Percentiles rank a stretch among this genome's conserved stretches.
Conservation (phyloP, 1,140 invertebrate species). For the Littorina saxatilis region DNA sequence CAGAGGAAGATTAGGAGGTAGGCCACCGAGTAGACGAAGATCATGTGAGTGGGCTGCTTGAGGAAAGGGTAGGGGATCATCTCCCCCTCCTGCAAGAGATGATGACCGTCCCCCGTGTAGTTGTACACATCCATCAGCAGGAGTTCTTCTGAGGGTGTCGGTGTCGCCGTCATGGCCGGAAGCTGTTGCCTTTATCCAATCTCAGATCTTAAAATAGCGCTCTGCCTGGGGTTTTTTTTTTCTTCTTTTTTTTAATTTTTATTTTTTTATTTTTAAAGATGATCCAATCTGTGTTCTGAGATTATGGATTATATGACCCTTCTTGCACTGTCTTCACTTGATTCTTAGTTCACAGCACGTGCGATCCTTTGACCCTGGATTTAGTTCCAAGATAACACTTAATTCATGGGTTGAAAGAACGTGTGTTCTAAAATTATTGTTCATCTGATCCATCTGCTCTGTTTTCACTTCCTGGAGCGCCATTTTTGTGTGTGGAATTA, state of each 20-base stretch:
- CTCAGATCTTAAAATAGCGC: background rate
- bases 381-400: background rate
- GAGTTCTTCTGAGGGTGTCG: background rate
- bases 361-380: background rate
- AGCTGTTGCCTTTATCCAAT: background rate
- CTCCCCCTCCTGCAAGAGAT: background rate
- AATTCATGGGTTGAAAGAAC: background rate
- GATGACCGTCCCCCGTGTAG: background rate
- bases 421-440: background rate
- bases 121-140: background rate
- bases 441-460: too few relatives aligned
- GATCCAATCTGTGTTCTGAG: background rate
- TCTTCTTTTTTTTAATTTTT: background rate
- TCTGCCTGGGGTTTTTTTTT: background rate
- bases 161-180: background rate
- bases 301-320: background rate
- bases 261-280: background rate
- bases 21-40: conserved; percentile 49
- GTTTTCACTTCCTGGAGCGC: too few relatives aligned
- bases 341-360: background rate
- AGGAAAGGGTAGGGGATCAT: conserved; percentile 41
- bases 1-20: conserved; percentile 82
- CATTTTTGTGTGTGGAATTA: too few relatives aligned
- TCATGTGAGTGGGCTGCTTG: conserved; percentile 47
- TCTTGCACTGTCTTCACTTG: background rate